Base-by-base conservation (phyloP, 2,888 invertebrate genomes). In the Oscheius sp. region DNA sequence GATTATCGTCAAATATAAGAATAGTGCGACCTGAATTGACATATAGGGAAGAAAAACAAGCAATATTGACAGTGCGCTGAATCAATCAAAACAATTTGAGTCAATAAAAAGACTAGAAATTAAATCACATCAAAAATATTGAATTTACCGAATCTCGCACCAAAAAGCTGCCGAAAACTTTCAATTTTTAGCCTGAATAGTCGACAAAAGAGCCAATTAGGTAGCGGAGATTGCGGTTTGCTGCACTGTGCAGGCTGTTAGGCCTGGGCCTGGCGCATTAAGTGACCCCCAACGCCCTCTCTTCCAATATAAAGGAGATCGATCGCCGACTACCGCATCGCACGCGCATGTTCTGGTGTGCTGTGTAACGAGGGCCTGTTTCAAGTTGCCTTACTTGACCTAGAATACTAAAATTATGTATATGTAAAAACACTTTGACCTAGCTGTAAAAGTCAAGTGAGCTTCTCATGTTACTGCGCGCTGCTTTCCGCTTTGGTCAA, bases 231-330 rank as follows among this genome's bases (percentile, higher is more conserved):
- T 53, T 59, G 70, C 43, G 58, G 46, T 18, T 35, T n/a, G 43
- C 46, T 21, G 27, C 64, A 64, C 64, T 23, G 64, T 49, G 46
- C 45, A 35, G 45, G 27, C 29, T 43, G 61, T 41, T 18, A 52
- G 66, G 27, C 21, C 12, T n/a, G 53, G 46, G 21, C 46, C 63
- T 61, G 71, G 43, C 71, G 71, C 71, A 71, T 61, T 71, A 71
- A 71, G 71, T 71, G 71, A 71, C 70, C 71, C 71, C 71, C 71
- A 61, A 63, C 71, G 61, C 61, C 63, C 71, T 71, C 61, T 61
- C 71, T 61, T 61, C 71, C 70, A 63, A 71, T 71, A 71, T 71
- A 71, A 71, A 63, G 71, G 71, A 71, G 71, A 71, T 71, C 71
- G 71, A 71, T 71, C 71, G 71, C 63, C 49, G 66, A 52, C 66